Evolutionary conservation across 2,888 invertebrate genomes (phyloP).

Genomic region (Cantharis lateralis): DNA sequence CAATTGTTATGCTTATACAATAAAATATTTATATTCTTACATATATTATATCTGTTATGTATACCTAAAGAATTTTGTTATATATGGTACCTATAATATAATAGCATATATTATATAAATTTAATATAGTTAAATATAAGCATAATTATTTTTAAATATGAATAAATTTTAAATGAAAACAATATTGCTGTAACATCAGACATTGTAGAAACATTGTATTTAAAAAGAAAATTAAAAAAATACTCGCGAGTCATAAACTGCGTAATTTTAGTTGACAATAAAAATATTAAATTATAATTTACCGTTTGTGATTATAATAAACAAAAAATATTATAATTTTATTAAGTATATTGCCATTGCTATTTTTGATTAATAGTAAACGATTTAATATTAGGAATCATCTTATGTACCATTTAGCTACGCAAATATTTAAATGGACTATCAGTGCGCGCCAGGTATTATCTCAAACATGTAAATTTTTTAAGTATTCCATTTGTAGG

Average conservation of each 20-base stretch:
- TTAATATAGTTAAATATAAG: no score
- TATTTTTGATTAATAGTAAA: background rate
- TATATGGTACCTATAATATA: no score
- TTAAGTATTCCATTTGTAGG: background rate
- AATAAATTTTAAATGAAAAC: background rate
- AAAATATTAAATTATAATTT: background rate
- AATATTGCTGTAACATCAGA: background rate
- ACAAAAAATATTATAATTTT: background rate
- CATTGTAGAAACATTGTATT: background rate
- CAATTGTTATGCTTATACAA: no score
- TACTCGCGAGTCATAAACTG: background rate
- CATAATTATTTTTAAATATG: no score
- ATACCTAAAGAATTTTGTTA: no score
- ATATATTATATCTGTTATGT: no score
- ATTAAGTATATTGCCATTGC: background rate
- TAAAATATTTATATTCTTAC: no score
- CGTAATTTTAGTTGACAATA: background rate
- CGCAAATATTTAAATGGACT: constrained; percentile 9
- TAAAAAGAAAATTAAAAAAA: background rate
- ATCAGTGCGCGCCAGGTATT: constrained; percentile 5
- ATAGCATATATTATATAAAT: no score
- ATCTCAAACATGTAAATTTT: constrained; percentile 6
- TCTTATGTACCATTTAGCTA: background rate
- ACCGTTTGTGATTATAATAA: background rate
- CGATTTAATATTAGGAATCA: background rate